phyloP scores from a whole-genome alignment of 92 coral and sea anemone genomes.

The Epizoanthus rinbou region DNA sequence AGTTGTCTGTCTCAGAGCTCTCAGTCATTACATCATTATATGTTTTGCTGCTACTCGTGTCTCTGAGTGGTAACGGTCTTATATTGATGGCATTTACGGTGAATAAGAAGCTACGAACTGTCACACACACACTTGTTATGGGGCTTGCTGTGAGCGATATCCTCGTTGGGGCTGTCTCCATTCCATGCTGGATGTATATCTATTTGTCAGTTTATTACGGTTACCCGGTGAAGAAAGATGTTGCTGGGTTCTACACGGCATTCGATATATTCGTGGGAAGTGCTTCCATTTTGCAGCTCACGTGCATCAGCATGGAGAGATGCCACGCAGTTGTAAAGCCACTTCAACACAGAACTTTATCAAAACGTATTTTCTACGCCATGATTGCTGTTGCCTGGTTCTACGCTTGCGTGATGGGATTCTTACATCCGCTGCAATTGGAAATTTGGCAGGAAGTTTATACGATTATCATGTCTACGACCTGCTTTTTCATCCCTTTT shows the following conservation, averaged over 20 bases:
- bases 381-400: constrained; percentile 76
- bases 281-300: constrained; percentile 82
- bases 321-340: constrained; percentile 90
- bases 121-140: constrained; percentile 74
- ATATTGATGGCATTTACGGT: constrained; percentile 70
- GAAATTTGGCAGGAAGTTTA: constrained; percentile 67
- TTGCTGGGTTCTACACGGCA: constrained; percentile 70
- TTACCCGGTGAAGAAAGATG: constrained; percentile 25
- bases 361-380: constrained; percentile 59
- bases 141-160: constrained; percentile 78
- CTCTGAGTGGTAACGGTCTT: constrained; percentile 82
- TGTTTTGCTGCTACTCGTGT: constrained; percentile 46
- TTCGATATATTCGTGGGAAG: constrained; percentile 86
- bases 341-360: constrained; percentile 74
- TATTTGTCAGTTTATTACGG: constrained; percentile 50
- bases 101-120: constrained; percentile 80
- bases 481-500: constrained; percentile 76
- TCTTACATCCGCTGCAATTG: constrained; percentile 76
- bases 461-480: constrained; percentile 69
- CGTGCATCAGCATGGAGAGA: constrained; percentile 86
- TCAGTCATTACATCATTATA: constrained; percentile 51
- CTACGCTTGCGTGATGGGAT: constrained; percentile 71
- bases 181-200: constrained; percentile 83
- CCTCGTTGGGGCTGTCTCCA: constrained; percentile 83
- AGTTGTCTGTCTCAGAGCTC: constrained; percentile 50